A percentile compares a stretch with the other conserved stretches of the same genome.
Conservation (phyloP, 1,140 invertebrate genomes). For the Uloborus diversus region DNA sequence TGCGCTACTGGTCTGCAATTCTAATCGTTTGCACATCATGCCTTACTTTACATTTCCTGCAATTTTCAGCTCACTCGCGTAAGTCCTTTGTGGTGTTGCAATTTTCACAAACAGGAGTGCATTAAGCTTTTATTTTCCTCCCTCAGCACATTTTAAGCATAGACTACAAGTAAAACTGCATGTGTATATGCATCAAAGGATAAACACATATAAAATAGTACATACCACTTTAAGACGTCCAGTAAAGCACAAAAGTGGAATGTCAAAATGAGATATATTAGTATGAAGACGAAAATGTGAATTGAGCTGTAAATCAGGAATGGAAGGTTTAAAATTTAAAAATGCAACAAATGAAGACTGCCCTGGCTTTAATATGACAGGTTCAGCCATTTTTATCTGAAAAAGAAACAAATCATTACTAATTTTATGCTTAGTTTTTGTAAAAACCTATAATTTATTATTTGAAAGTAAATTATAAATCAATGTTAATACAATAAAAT, state of each 20-base stretch:
- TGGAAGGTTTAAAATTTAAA: conserved; percentile 70
- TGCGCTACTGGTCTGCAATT: no score
- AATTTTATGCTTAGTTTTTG: no score
- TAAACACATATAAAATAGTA: conserved; percentile 53
- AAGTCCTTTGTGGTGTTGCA: no score
- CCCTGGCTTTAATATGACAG: conserved; percentile 72
- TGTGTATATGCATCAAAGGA: no score
- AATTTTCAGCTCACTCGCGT: no score
- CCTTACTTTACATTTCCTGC: no score
- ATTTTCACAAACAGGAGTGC: no score
- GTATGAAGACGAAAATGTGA: conserved; percentile 75
- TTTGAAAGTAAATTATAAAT: not conserved
- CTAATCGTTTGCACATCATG: no score
- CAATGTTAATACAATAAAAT: conserved; percentile 1
- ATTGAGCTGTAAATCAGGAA: conserved; percentile 72
- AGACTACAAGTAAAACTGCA: no score
- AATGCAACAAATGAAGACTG: conserved; percentile 70
- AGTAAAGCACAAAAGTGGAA: conserved; percentile 79
- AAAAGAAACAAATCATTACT: conserved; percentile 54
- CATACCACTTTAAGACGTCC: conserved; percentile 74
- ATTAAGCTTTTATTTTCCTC: no score
- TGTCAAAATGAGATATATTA: conserved; percentile 76
- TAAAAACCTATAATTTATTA: no score
- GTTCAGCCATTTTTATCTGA: conserved; percentile 66
- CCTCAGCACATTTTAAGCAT: no score